A percentile compares a stretch with the other conserved stretches of the same genome.
Conservation (phyloP, 2,797 vertebrate species). For the Alca torda region DNA sequence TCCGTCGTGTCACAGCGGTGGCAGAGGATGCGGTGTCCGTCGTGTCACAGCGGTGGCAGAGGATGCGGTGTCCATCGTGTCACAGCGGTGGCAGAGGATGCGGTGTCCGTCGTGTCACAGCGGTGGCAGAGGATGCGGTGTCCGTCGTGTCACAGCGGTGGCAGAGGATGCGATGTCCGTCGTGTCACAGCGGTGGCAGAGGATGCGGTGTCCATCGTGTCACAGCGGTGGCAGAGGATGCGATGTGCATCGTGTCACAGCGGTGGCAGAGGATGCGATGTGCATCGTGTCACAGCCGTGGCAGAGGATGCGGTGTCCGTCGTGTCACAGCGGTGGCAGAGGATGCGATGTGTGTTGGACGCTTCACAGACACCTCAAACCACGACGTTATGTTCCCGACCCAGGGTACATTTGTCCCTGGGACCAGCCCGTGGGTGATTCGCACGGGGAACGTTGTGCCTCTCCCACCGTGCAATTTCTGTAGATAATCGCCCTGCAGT, state of each 20-base stretch:
- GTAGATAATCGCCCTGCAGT: accelerated
- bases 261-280: too few relatives aligned
- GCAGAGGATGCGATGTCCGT: too few relatives aligned
- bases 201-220: accelerated
- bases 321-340: accelerated
- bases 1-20: too few relatives aligned
- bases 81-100: background rate
- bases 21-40: accelerated
- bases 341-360: background rate
- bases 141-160: accelerated
- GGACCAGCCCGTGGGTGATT: background rate
- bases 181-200: background rate
- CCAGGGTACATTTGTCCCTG: accelerated
- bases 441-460: too few relatives aligned
- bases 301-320: accelerated
- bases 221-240: accelerated
- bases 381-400: background rate
- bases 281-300: too few relatives aligned
- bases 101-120: too few relatives aligned
- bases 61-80: accelerated
- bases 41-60: accelerated
- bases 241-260: accelerated
- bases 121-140: accelerated
- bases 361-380: background rate
- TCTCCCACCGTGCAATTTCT: background rate